Evolutionary conservation across 2,113 vertebrate species (phyloP).

Genomic region (Scophthalmus maximus): DNA sequence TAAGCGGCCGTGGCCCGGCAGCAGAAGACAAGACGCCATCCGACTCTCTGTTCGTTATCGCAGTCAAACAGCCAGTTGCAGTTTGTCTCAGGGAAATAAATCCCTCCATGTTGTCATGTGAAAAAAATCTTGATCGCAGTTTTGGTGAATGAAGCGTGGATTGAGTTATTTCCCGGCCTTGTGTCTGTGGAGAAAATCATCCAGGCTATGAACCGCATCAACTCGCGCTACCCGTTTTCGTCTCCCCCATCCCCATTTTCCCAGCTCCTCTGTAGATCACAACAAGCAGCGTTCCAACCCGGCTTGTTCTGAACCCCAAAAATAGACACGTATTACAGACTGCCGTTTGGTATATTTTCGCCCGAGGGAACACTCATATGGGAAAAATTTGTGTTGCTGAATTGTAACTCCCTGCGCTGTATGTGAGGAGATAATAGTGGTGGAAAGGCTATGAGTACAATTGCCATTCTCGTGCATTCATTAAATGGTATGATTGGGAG

Average conservation of each 20-base stretch:
- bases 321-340: constrained; percentile 31
- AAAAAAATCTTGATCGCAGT: neutral
- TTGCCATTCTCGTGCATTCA: constrained; percentile 43
- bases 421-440: constrained; percentile 15
- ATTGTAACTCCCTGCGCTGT: constrained; percentile 25
- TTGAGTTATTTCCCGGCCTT: neutral
- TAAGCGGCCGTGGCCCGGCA: constrained; percentile 8
- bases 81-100: neutral
- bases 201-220: neutral
- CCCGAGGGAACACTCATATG: constrained; percentile 30
- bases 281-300: constrained; percentile 21
- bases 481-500: constrained; percentile 61
- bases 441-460: constrained; percentile 50
- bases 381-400: constrained; percentile 24
- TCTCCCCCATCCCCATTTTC: constrained; percentile 14
- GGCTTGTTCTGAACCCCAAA: constrained; percentile 17
- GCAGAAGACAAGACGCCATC: constrained; percentile 1
- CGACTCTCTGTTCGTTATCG: constrained; percentile 10
- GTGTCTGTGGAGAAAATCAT: constrained; percentile 11
- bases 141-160: neutral
- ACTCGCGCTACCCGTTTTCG: neutral
- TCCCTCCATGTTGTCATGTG: neutral
- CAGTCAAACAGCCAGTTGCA: neutral
- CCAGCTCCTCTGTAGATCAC: constrained; percentile 4
- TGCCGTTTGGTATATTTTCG: constrained; percentile 17